These are phyloP conservation scores for Phalacrocorax aristotelis DNA, from an alignment of 2,113 vertebrate species.

Conservation along the genomic window DNA sequence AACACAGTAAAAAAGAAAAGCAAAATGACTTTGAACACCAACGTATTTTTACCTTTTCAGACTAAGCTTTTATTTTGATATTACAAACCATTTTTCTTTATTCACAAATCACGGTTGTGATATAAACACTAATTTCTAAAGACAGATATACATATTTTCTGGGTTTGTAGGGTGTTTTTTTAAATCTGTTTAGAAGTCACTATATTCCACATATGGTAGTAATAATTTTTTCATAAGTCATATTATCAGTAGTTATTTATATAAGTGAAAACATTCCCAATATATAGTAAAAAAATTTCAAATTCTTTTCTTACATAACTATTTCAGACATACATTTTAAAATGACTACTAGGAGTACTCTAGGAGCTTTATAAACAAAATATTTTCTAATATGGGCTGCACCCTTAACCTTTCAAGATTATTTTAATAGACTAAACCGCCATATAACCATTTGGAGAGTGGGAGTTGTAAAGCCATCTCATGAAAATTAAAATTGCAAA, in stretches of 20 bases:
- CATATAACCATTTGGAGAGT: conserved; percentile 59
- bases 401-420: conserved; percentile 67
- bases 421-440: conserved; percentile 73
- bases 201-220: conserved; percentile 82
- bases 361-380: conserved; percentile 72
- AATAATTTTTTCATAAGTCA: conserved; percentile 79
- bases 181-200: conserved; percentile 79
- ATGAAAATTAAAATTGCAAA: conserved; percentile 76
- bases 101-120: conserved; percentile 87
- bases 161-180: conserved; percentile 74
- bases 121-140: conserved; percentile 90
- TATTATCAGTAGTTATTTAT: conserved; percentile 85
- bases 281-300: conserved; percentile 82
- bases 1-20: background rate
- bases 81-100: conserved; percentile 88
- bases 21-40: conserved; percentile 63
- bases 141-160: conserved; percentile 86
- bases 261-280: conserved; percentile 87
- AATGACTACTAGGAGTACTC: conserved; percentile 75
- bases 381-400: conserved; percentile 67
- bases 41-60: conserved; percentile 75
- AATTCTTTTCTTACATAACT: conserved; percentile 77
- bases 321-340: conserved; percentile 83
- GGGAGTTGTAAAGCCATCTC: conserved; percentile 71
- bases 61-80: conserved; percentile 88